These are phyloP conservation scores for Brachionus rotundiformis DNA, from an alignment of 1,140 invertebrate genomes.

Conservation along the genomic window DNA sequence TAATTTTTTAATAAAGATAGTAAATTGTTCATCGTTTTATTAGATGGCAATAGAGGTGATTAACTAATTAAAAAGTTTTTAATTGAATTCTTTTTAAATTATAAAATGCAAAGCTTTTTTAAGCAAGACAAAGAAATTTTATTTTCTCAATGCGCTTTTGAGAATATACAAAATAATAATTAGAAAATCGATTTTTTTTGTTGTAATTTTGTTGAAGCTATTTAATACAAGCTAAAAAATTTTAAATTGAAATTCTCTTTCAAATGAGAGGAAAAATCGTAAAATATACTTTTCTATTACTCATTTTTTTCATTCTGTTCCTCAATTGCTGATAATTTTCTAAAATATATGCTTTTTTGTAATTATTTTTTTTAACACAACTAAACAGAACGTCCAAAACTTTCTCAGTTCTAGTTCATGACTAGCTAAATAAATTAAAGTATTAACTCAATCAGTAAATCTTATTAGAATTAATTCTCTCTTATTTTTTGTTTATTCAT, in stretches of 20 bases:
- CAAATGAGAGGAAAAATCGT: background rate
- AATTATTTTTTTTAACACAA: background rate
- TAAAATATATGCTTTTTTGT: background rate
- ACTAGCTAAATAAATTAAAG: background rate
- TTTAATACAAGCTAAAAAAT: background rate
- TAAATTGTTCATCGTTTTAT: background rate
- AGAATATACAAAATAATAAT: slow-evolving; percentile 18
- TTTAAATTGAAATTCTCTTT: background rate
- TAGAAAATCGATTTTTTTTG: slow-evolving; percentile 11
- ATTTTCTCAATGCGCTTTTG: background rate
- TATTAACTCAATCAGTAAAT: background rate
- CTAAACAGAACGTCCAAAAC: background rate
- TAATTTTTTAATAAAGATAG: background rate
- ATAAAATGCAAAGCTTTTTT: background rate
- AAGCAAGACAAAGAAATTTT: background rate
- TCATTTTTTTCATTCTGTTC: background rate
- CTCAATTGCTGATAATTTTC: background rate
- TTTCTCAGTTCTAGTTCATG: background rate
- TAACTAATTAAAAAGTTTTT: slow-evolving; percentile 12
- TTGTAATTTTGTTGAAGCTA: background rate
- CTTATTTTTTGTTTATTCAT: background rate
- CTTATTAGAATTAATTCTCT: background rate
- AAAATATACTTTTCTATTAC: background rate
- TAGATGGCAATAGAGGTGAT: background rate
- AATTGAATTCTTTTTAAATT: background rate